Evolutionary conservation across 2,797 vertebrate genomes (phyloP).

Genomic region (Malacoraja senta): DNA sequence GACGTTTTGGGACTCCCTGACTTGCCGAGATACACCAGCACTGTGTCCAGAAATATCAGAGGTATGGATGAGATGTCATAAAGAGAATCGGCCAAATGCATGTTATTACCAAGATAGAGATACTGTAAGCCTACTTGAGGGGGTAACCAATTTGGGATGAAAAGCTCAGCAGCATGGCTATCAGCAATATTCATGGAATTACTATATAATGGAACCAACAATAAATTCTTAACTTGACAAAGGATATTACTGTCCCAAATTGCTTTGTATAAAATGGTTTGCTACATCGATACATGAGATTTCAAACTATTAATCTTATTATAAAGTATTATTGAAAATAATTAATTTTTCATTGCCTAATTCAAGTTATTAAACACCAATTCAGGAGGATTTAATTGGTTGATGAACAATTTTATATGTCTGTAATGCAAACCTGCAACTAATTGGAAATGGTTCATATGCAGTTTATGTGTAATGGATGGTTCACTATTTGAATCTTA

Average conservation of each 20-base stretch:
- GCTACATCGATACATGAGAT: neutral
- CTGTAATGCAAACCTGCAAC: neutral
- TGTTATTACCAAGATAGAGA: neutral
- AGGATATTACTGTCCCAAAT: neutral
- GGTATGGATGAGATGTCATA: neutral
- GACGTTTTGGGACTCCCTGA: too few species aligned
- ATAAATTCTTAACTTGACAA: neutral
- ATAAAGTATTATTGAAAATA: neutral
- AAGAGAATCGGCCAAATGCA: neutral
- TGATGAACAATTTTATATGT: neutral
- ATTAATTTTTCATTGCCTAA: neutral
- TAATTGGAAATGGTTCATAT: neutral
- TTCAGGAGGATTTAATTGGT: neutral
- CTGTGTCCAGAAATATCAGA: neutral
- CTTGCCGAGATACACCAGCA: too few species aligned
- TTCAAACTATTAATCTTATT: neutral
- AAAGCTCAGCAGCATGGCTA: neutral
- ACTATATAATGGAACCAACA: neutral
- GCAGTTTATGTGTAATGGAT: neutral
- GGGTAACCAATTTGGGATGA: neutral
- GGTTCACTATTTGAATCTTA: neutral
- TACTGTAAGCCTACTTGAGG: neutral
- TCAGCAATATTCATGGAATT: neutral
- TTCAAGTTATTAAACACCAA: neutral
- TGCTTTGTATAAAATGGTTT: neutral